Conservation (phyloP, 2,113 vertebrate genomes). For the Anseranas semipalmata region DNA sequence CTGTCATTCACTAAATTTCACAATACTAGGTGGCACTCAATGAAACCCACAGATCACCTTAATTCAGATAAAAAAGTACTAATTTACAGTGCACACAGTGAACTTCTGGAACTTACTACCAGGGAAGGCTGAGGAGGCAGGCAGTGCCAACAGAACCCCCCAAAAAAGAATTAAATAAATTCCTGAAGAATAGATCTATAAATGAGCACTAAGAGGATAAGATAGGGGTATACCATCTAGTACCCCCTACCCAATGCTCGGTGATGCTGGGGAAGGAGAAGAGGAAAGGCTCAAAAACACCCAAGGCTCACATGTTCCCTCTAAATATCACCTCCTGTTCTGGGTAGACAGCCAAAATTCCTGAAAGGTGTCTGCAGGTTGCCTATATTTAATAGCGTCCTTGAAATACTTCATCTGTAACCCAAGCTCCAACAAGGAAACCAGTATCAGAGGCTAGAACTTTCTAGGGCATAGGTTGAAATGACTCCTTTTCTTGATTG, state of each 20-base stretch:
- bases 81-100: not conserved
- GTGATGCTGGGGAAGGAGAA: not conserved
- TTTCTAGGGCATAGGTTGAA: not conserved
- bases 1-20: not conserved
- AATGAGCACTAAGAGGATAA: not conserved
- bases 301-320: not conserved
- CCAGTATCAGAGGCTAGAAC: not conserved
- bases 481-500: not conserved
- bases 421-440: not conserved
- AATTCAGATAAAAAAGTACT: not conserved
- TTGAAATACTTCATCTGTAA: not conserved
- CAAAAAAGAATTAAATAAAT: not conserved
- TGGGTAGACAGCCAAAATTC: not conserved
- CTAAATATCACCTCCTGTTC: not conserved
- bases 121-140: not conserved
- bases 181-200: not conserved
- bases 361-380: not conserved
- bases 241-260: accelerated
- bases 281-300: not conserved
- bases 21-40: not conserved
- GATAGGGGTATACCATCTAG: not conserved
- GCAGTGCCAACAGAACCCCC: not conserved
- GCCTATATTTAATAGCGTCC: not conserved
- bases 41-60: not conserved
- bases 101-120: not conserved